Base-by-base conservation (phyloP, 1,140 invertebrate genomes). In the Monochamus saltuarius region DNA sequence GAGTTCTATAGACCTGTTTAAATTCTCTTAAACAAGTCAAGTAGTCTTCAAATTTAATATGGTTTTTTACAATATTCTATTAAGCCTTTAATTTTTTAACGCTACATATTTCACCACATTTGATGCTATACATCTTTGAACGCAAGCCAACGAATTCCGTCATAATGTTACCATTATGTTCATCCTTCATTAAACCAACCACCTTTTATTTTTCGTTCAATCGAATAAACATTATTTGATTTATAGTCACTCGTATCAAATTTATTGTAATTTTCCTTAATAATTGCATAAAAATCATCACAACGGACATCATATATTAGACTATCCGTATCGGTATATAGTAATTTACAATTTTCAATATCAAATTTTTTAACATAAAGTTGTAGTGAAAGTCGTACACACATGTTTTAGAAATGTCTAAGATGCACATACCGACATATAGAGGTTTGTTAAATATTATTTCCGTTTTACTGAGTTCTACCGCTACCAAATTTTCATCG, bases 281-380 rank as follows among this genome's bases (percentile, higher is more conserved):
- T 8, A 4, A 29, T 29, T 8, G 13, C 1, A 10, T 49, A 49
- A 4, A 34, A 11, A 11, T 49, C 29, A 22, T 29, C 29, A 34
- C 9, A 49, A 1, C 2, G 2, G 4, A 49, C 7, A 17, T 75
- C 55, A 65, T 77, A 79, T 38, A 76, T 71, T 7, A 78, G 68
- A 52, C 64, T 70, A 66, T 78, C 75, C 0, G 78, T 79, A 64
- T 79, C 77, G 0, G 63, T 74, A 61, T 78, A 78, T 13, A 72
- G 50, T 19, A 79, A 53, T 54, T 73, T 67, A 1, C 43, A 45
- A 37, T 45, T 42, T 14, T 63, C 61, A 8, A 0, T 1, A 22
- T 37, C 34, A 53, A 63, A 73, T 62, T 59, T 50, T 46, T 45
- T 59, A 59, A 55, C 47, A 72, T 69, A 47, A 58, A 65, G 16